These are phyloP conservation scores for Rhinophrynus dorsalis DNA, from an alignment of 2,797 vertebrate genomes.

Conservation along the genomic window DNA sequence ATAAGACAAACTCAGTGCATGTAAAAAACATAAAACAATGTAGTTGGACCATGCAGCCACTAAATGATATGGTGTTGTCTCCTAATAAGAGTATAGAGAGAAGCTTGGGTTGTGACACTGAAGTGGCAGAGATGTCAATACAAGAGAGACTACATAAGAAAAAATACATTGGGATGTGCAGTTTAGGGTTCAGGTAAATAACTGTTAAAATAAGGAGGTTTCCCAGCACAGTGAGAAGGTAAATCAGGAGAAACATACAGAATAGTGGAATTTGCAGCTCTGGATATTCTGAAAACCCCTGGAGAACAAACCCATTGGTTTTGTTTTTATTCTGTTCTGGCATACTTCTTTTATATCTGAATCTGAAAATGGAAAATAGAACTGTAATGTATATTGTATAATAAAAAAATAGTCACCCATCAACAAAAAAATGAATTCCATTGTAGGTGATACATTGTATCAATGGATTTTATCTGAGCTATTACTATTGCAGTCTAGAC, in stretches of 20 bases:
- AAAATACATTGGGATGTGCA: background rate
- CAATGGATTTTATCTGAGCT: no score
- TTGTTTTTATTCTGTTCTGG: background rate
- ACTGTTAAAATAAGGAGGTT: background rate
- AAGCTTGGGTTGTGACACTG: background rate
- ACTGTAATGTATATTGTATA: no score
- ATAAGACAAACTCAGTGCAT: background rate
- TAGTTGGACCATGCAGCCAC: background rate
- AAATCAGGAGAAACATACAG: background rate
- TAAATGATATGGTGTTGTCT: background rate
- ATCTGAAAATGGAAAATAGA: no score
- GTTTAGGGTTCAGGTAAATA: background rate
- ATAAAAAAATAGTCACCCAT: no score
- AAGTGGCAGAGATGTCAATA: background rate
- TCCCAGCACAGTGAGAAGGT: background rate
- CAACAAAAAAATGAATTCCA: no score
- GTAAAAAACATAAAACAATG: background rate
- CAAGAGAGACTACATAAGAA: background rate
- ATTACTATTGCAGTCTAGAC: no score
- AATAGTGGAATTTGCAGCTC: background rate
- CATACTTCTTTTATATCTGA: no score
- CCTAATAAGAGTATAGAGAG: background rate
- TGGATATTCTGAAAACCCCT: background rate
- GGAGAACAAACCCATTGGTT: background rate
- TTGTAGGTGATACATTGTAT: no score